phyloP scores from a whole-genome alignment of 1,140 invertebrate species.

The Trichogramma pretiosum region DNA sequence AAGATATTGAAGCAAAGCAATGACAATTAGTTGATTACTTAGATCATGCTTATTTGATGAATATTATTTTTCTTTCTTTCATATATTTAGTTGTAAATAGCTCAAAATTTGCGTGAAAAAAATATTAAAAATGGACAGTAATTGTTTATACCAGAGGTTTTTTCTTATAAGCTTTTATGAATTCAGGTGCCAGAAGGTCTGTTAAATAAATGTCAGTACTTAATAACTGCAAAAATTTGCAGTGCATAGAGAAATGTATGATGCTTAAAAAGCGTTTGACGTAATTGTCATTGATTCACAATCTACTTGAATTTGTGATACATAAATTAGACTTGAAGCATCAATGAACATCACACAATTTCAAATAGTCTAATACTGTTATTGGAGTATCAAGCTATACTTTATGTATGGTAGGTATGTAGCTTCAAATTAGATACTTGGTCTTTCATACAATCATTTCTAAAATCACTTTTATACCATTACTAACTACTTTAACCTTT shows the following conservation, averaged over 20 bases:
- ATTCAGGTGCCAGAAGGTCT: constrained; percentile 45
- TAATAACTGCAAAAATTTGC: constrained; percentile 43
- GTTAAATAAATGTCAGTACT: constrained; percentile 42
- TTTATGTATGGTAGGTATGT: constrained; percentile 46
- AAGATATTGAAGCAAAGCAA: too few relatives aligned
- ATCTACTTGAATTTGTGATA: constrained; percentile 45
- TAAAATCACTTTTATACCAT: constrained; percentile 5
- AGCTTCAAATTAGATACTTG: constrained; percentile 39
- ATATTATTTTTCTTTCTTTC: too few relatives aligned
- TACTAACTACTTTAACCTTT: constrained; percentile 12
- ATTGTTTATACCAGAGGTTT: too few relatives aligned
- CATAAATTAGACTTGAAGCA: constrained; percentile 41
- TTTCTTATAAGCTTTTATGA: constrained; percentile 46
- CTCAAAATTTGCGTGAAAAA: too few relatives aligned
- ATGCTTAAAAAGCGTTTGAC: constrained; percentile 41
- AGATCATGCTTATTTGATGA: too few relatives aligned
- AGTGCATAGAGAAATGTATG: constrained; percentile 43
- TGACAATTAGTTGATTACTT: too few relatives aligned
- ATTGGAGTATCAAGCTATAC: too few relatives aligned
- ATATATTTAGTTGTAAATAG: too few relatives aligned
- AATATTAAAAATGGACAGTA: too few relatives aligned
- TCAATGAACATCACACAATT: constrained; percentile 27
- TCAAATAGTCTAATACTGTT: too few relatives aligned
- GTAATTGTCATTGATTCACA: constrained; percentile 41
- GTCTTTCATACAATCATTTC: constrained; percentile 28